phyloP scores from a whole-genome alignment of 2,888 invertebrate genomes.

The Drosophila cracens region DNA sequence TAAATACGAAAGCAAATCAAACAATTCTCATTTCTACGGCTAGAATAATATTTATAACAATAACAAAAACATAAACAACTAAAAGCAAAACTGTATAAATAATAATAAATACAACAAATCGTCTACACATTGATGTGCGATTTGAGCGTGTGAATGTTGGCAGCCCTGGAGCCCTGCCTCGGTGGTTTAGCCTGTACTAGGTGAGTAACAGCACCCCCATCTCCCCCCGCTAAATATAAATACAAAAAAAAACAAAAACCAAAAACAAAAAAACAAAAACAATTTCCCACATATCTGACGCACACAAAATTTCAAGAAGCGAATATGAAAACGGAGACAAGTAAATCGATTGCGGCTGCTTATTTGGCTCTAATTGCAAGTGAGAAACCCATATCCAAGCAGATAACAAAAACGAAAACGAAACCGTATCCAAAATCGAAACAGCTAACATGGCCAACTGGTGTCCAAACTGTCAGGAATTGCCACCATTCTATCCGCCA shows the following conservation, averaged over 20 bases:
- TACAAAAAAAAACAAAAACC: constrained; percentile 3
- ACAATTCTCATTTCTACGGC: constrained; percentile 7
- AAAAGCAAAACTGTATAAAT: constrained; percentile 8
- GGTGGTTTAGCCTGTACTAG: constrained; percentile 86
- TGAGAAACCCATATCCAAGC: constrained; percentile 16
- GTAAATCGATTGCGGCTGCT: constrained; percentile 51
- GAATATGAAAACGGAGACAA: constrained; percentile 67
- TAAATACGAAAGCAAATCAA: constrained; percentile 3
- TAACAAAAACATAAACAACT: constrained; percentile 8
- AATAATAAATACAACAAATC: constrained; percentile 55
- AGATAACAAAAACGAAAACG: constrained; percentile 14
- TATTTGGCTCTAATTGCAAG: constrained; percentile 55
- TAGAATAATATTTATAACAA: constrained; percentile 11
- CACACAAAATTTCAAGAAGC: constrained; percentile 55
- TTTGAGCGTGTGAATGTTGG: constrained; percentile 85
- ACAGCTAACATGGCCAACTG: constrained; percentile 73
- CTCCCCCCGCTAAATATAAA: neutral
- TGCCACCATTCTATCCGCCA: constrained; percentile 78
- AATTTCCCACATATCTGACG: constrained; percentile 35
- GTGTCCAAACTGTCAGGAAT: constrained; percentile 83
- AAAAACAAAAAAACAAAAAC: constrained; percentile 26
- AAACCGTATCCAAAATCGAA: constrained; percentile 22
- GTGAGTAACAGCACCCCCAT: constrained; percentile 68
- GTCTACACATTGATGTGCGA: constrained; percentile 78
- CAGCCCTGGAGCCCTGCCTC: constrained; percentile 86